phyloP scores from a whole-genome alignment of 64 coral and sea anemone species.

The Stichodactyla mertensii region DNA sequence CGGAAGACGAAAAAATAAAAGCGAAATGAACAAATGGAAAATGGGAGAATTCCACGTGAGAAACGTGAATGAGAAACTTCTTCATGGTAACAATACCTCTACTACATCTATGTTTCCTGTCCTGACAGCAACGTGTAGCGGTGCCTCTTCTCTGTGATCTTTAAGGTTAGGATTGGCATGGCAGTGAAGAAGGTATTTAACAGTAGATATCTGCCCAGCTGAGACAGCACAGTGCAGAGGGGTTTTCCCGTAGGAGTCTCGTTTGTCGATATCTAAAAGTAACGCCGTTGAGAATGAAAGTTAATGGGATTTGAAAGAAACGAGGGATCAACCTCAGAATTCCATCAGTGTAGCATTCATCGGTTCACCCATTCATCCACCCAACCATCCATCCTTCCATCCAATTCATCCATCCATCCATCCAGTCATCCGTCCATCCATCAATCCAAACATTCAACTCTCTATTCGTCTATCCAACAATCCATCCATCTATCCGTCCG shows the following conservation, averaged over 20 bases:
- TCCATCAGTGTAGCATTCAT: neutral
- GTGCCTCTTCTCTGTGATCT: slow-evolving; percentile 79
- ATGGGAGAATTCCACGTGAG: no score
- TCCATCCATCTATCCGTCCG: neutral
- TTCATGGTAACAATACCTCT: slow-evolving; percentile 26
- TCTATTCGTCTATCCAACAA: neutral
- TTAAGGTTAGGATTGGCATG: slow-evolving; percentile 90
- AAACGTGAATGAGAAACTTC: no score
- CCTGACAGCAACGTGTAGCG: slow-evolving; percentile 72
- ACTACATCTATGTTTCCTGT: slow-evolving; percentile 84
- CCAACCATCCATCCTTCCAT: no score
- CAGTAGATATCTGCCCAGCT: slow-evolving; percentile 60
- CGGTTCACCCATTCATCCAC: no score
- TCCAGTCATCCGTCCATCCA: neutral
- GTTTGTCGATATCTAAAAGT: slow-evolving; percentile 78
- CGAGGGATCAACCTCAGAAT: no score
- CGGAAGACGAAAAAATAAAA: no score
- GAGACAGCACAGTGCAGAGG: slow-evolving; percentile 72
- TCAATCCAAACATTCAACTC: neutral
- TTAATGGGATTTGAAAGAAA: neutral
- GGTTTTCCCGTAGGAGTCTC: slow-evolving; percentile 88
- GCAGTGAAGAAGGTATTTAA: slow-evolving; percentile 72
- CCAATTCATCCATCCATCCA: no score
- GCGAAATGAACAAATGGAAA: no score
- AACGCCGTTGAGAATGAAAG: neutral